Percentiles rank a stretch among this genome's conserved stretches.
phyloP scores from a whole-genome alignment of 1,140 invertebrate species.

The Nephotettix cincticeps region DNA sequence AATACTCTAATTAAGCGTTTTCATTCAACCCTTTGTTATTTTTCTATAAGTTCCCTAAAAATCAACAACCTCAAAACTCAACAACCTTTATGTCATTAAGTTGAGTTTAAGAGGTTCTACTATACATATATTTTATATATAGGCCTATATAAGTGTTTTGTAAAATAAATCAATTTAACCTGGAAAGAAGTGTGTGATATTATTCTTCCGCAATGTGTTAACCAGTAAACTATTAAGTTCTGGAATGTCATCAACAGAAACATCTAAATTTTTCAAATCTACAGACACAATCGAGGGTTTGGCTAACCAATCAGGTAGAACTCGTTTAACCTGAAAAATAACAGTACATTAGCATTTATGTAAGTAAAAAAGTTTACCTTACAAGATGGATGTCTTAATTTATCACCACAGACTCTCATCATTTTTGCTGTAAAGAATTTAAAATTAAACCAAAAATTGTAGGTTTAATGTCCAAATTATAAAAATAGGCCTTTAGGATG shows the following conservation, averaged over 20 bases:
- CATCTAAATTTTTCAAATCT: constrained; percentile 62
- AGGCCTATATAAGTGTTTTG: no score
- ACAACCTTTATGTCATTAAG: no score
- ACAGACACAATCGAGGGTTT: constrained; percentile 73
- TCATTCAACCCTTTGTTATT: no score
- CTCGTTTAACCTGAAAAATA: constrained; percentile 36
- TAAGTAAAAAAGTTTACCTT: no score
- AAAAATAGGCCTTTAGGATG: background rate
- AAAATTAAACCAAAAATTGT: background rate
- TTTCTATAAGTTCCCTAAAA: no score
- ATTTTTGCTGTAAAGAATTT: background rate
- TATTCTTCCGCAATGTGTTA: constrained; percentile 65
- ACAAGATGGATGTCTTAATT: background rate
- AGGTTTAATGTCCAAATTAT: background rate
- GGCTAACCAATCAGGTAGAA: constrained; percentile 83
- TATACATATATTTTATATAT: no score
- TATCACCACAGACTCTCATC: background rate
- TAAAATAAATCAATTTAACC: no score
- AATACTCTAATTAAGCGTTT: no score
- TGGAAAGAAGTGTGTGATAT: constrained; percentile 77
- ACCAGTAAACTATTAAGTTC: constrained; percentile 63
- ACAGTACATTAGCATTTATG: background rate
- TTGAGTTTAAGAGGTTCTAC: no score
- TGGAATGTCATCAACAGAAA: constrained; percentile 57
- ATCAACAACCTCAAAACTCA: no score